Base-by-base conservation (phyloP, 2,888 invertebrate genomes). In the Eristalis pertinax region DNA sequence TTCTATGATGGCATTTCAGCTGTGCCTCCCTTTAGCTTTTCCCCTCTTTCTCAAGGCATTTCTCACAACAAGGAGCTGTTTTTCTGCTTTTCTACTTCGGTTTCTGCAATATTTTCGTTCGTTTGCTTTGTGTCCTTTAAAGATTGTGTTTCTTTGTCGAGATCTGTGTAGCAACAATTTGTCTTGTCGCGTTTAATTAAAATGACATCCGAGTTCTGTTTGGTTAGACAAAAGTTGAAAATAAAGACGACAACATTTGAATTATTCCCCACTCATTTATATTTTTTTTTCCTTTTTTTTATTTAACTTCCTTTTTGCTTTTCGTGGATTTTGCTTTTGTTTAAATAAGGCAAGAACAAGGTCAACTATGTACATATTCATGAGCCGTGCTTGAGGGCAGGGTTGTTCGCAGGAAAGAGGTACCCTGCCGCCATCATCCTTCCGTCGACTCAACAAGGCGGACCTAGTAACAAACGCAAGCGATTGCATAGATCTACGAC, bases 161-260 rank as follows among this genome's bases (percentile, higher is more conserved):
- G 50, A 19, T 19, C 19, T 50, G n/a, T 19, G 50, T 8, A 50
- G 50, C 50, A 19, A 50, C 50, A 19, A 50, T 50, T 50, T 56
- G 29, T 68, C 50, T 72, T 67, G 58, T 38, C 76, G 43, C 35
- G 63, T 85, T 81, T 81, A 50, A 85, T 85, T 85, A 77, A 73
- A 85, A 77, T 50, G 77, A 85, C 77, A 76, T 63, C 58, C 35
- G 62, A 81, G 81, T 62, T 50, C 50, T 81, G 74, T 81, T 77
- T 85, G 73, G 26, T 74, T 77, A 63, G 26, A 11, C 32, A 32
- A 24, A 65, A 79, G 70, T 68, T 65, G 43, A 73, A 68, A 72
- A 73, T 68, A 67, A 65, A 76, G 26, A 65, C 19, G 32, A 35
- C 15, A 41, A 75, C 60, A 70, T 69, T 58, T 58, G n/a, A 81